Evolutionary conservation across 2,797 vertebrate species (phyloP).

Genomic region (Borostomias antarcticus): DNA sequence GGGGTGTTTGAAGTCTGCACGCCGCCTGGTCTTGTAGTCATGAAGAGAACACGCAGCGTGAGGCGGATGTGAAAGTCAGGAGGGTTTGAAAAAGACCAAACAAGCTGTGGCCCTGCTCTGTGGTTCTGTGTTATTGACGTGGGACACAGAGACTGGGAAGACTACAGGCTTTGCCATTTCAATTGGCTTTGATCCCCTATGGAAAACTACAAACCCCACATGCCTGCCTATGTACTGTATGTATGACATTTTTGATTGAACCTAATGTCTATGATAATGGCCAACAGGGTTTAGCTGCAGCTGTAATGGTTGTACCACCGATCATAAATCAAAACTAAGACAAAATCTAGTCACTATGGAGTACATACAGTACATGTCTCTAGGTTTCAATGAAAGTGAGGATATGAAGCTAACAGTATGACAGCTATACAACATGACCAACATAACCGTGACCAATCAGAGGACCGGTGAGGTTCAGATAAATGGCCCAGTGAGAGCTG

Average conservation of each 20-base stretch:
- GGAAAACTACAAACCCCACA: neutral
- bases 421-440: neutral
- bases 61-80: slow-evolving; percentile 29
- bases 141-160: slow-evolving; percentile 10
- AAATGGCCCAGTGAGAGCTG: slow-evolving; percentile 47
- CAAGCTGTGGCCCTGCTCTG: slow-evolving; percentile 22
- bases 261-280: neutral
- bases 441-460: slow-evolving; percentile 12
- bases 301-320: neutral
- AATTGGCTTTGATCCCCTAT: slow-evolving; percentile 9
- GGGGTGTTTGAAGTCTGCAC: slow-evolving; percentile 41
- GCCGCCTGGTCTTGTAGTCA: slow-evolving; percentile 32
- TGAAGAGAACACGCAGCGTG: slow-evolving; percentile 26
- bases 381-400: too few species aligned
- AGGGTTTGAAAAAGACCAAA: slow-evolving; percentile 23
- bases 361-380: too few species aligned
- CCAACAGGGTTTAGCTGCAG: neutral
- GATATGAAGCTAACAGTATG: too few species aligned
- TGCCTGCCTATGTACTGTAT: neutral
- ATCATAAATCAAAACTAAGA: too few species aligned
- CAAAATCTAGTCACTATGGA: neutral
- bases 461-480: slow-evolving; percentile 37
- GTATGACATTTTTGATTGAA: neutral
- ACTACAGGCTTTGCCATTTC: slow-evolving; percentile 21
- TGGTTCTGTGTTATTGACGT: slow-evolving; percentile 29